Evolutionary conservation across 2,888 invertebrate species (phyloP).

Genomic region (Mimumesa dahlbomi): DNA sequence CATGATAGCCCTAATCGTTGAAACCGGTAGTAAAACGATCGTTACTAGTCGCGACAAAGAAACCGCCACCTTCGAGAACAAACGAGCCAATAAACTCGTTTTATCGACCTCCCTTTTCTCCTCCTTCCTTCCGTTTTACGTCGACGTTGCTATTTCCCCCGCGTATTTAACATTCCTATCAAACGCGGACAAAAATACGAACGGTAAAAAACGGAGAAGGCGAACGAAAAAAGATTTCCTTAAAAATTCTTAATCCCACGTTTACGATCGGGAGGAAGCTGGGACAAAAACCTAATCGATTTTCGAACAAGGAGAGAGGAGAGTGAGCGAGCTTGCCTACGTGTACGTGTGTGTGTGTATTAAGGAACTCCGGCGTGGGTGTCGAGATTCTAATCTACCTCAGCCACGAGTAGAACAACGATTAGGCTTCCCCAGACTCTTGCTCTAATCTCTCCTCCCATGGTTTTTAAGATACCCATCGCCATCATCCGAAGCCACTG

Average conservation of each 20-base stretch:
- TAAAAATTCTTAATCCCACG: too few species aligned
- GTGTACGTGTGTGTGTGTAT: constrained; percentile 11
- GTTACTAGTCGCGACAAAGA: constrained; percentile 68
- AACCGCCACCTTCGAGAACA: constrained; percentile 65
- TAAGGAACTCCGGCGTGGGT: constrained; percentile 49
- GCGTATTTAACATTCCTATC: constrained; percentile 52
- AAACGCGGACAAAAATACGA: constrained; percentile 17
- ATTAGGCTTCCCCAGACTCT: constrained; percentile 55
- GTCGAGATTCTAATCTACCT: constrained; percentile 62
- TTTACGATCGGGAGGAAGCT: too few species aligned
- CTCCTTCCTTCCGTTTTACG: constrained; percentile 52
- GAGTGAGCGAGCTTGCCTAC: background rate
- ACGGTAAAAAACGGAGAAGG: too few species aligned
- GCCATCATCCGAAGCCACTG: constrained; percentile 7
- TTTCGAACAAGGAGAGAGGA: background rate
- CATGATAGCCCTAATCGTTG: constrained; percentile 63
- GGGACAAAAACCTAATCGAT: too few species aligned
- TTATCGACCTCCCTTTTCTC: constrained; percentile 49
- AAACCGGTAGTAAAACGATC: constrained; percentile 71
- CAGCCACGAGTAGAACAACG: constrained; percentile 60
- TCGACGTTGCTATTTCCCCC: constrained; percentile 19
- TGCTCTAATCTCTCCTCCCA: constrained; percentile 33
- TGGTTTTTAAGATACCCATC: constrained; percentile 55
- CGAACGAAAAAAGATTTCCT: background rate
- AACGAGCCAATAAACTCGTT: constrained; percentile 65